Percentiles rank a stretch among this genome's conserved stretches.
Evolutionary conservation across 2,888 invertebrate genomes (phyloP).

Genomic region (Synergus japonicus): DNA sequence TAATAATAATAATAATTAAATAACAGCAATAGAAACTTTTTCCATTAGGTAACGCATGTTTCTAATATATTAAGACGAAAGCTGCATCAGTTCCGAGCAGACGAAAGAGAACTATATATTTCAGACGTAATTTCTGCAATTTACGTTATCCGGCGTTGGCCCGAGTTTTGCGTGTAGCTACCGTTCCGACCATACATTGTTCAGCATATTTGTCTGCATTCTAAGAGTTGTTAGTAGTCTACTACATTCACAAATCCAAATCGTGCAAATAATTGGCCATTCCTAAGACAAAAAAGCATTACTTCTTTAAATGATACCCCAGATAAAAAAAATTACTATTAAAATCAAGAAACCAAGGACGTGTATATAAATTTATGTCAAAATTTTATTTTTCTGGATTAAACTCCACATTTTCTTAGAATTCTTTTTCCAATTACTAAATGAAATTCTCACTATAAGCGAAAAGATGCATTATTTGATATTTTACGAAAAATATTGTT

Average conservation of each 20-base stretch:
- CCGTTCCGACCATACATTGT: conserved; percentile 45
- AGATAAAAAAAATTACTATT: background rate
- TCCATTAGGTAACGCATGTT: conserved; percentile 14
- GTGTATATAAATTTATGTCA: background rate
- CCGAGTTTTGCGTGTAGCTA: conserved; percentile 41
- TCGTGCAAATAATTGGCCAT: conserved; percentile 46
- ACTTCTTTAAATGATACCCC: background rate
- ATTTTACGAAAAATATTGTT: conserved; percentile 10
- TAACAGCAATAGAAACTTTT: background rate
- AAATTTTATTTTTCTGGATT: background rate
- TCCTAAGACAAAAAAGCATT: background rate
- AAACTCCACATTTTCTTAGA: background rate
- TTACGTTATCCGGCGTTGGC: conserved; percentile 44
- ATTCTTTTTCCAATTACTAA: background rate
- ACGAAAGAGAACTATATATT: conserved; percentile 44
- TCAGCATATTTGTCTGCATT: conserved; percentile 47
- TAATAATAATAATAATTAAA: background rate
- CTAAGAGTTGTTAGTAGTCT: conserved; percentile 41
- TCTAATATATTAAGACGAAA: conserved; percentile 25
- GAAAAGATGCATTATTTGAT: background rate
- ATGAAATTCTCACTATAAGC: background rate
- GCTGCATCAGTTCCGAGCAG: background rate
- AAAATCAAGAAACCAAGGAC: background rate
- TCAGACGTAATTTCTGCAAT: conserved; percentile 46
- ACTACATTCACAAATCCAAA: conserved; percentile 22